A percentile compares a stretch with the other conserved stretches of the same genome.
Conservation (phyloP, 2,888 invertebrate genomes). For the Philereme vetulata region DNA sequence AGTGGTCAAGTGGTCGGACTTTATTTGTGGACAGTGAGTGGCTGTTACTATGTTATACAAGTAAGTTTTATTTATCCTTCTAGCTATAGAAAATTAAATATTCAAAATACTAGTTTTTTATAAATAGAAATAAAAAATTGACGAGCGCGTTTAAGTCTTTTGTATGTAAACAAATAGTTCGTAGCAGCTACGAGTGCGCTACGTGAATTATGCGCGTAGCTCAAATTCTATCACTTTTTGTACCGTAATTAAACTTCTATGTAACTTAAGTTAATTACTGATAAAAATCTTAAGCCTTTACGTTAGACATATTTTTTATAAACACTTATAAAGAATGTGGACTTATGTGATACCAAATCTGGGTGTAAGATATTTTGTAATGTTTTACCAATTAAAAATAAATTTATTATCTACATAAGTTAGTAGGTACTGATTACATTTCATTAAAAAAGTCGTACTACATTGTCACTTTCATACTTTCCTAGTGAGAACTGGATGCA, state of each 20-base stretch:
- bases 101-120: background rate
- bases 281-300: slow-evolving; percentile 12
- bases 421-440: slow-evolving; percentile 32
- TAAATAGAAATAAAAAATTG: slow-evolving; percentile 1
- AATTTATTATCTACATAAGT: slow-evolving; percentile 26
- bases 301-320: slow-evolving; percentile 2
- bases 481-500: slow-evolving; percentile 15
- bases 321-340: background rate
- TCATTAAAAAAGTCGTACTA: slow-evolving; percentile 30
- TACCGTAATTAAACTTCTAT: slow-evolving; percentile 16
- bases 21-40: slow-evolving; percentile 55
- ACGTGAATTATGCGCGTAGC: slow-evolving; percentile 36
- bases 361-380: slow-evolving; percentile 13
- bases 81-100: background rate
- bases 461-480: slow-evolving; percentile 31
- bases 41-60: slow-evolving; percentile 59
- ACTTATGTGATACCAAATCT: slow-evolving; percentile 20
- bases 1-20: slow-evolving; percentile 60
- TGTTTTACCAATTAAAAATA: slow-evolving; percentile 18
- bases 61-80: slow-evolving; percentile 45
- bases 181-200: slow-evolving; percentile 54
- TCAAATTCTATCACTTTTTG: slow-evolving; percentile 20
- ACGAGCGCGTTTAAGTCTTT: slow-evolving; percentile 51
- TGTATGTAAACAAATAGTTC: slow-evolving; percentile 39
- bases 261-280: slow-evolving; percentile 15